Evolutionary conservation across 2,797 vertebrate species (phyloP).

Genomic region (Hydrolagus colliei): DNA sequence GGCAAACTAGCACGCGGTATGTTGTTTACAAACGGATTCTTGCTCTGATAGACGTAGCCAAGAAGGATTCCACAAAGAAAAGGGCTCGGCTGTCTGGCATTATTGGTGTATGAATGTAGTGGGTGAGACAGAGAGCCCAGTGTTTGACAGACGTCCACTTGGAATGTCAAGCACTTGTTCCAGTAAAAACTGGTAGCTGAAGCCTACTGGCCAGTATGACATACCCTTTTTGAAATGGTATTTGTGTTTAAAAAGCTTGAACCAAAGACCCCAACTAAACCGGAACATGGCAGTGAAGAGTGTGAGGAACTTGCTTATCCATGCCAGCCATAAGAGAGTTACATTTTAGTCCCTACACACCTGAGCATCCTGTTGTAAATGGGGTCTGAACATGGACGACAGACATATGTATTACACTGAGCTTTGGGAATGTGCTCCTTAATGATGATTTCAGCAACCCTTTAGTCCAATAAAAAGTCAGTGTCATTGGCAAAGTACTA

Average conservation of each 20-base stretch:
- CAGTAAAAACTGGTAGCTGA: neutral
- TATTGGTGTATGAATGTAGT: too few relatives aligned
- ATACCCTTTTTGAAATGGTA: neutral
- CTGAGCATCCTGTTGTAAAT: neutral
- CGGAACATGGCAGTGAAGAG: neutral
- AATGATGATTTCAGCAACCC: too few relatives aligned
- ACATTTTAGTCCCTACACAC: neutral
- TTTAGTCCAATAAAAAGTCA: too few relatives aligned
- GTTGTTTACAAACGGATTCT: slow-evolving; percentile 12
- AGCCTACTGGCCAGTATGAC: neutral
- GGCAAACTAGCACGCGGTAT: neutral
- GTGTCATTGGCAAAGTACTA: too few relatives aligned
- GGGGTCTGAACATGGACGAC: neutral
- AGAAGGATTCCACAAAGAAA: neutral
- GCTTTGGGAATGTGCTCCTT: neutral
- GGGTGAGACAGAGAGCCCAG: slow-evolving; percentile 5
- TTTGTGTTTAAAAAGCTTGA: neutral
- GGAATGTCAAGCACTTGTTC: slow-evolving; percentile 2
- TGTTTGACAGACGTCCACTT: neutral
- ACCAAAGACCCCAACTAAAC: neutral
- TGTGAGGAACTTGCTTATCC: too few relatives aligned
- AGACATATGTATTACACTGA: too few relatives aligned
- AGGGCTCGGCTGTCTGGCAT: neutral
- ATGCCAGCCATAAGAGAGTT: neutral
- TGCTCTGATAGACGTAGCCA: neutral